Percentiles rank a stretch among this genome's conserved stretches.
Evolutionary conservation across 2,113 vertebrate species (phyloP).

Genomic region (Paedocypris sp.): DNA sequence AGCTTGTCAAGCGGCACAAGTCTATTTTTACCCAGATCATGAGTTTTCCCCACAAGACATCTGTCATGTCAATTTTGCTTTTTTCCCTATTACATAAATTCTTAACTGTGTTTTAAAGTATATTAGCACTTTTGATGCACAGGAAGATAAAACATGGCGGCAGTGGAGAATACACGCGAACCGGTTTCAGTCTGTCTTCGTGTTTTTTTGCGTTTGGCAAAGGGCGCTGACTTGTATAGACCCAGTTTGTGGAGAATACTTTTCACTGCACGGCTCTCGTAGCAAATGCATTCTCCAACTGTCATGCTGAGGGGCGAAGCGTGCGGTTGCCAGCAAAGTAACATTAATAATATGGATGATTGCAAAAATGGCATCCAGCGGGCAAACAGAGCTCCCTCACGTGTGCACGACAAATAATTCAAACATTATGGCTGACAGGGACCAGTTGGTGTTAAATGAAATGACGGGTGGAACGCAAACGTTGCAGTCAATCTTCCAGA

Average conservation of each 20-base stretch:
- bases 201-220: neutral
- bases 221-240: neutral
- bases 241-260: neutral
- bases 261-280: neutral
- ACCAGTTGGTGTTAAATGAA: constrained; percentile 13
- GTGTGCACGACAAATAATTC: neutral
- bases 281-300: constrained; percentile 12
- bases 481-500: constrained; percentile 14
- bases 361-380: constrained; percentile 13
- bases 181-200: neutral
- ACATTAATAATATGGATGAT: constrained; percentile 24
- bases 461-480: constrained; percentile 15
- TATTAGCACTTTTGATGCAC: too few relatives aligned
- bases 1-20: neutral
- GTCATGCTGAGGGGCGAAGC: neutral
- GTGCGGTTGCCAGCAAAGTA: constrained; percentile 7
- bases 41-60: constrained; percentile 20
- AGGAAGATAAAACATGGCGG: neutral
- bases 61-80: constrained; percentile 8
- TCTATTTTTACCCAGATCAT: constrained; percentile 24
- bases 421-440: constrained; percentile 11
- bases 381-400: neutral
- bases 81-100: too few relatives aligned
- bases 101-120: too few relatives aligned
- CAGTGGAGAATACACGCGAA: neutral